Percentiles rank a stretch among this genome's conserved stretches.
phyloP scores from a whole-genome alignment of 2,888 invertebrate species.

The Caenorhabditis doughertyi region DNA sequence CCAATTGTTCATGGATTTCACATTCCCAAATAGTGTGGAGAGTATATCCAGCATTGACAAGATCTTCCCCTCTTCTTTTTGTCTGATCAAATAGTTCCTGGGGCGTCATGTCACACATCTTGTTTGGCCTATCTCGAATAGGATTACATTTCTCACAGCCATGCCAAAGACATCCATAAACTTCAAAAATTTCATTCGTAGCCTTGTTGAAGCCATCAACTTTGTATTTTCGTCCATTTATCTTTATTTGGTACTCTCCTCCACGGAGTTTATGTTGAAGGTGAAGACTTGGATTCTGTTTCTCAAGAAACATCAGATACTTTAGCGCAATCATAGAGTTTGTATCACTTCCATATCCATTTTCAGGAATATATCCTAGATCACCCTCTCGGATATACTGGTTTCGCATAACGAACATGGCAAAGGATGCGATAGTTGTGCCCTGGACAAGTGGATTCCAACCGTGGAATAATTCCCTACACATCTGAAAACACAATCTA shows the following conservation, averaged over 20 bases:
- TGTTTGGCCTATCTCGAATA: not conserved
- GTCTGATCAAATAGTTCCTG: not conserved
- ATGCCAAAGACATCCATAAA: conserved; percentile 6
- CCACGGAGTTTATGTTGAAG: not conserved
- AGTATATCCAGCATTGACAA: not conserved
- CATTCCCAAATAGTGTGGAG: not conserved
- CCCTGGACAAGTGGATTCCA: not conserved
- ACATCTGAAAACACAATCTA: not conserved
- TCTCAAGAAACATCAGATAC: not conserved
- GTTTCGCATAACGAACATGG: not conserved
- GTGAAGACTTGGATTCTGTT: not conserved
- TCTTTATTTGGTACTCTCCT: not conserved
- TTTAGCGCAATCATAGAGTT: not conserved
- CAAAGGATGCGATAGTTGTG: not conserved
- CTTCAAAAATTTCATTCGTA: not conserved
- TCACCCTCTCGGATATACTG: not conserved
- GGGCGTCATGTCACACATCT: not conserved
- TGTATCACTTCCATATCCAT: not conserved
- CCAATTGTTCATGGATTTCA: not conserved
- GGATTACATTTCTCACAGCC: not conserved
- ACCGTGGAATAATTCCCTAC: not conserved
- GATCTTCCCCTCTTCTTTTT: not conserved
- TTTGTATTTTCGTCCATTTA: not conserved
- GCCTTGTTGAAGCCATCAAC: not conserved
- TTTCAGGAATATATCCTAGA: not conserved